phyloP scores from a whole-genome alignment of 2,797 vertebrate genomes.

The Pteronotus mesoamericanus region DNA sequence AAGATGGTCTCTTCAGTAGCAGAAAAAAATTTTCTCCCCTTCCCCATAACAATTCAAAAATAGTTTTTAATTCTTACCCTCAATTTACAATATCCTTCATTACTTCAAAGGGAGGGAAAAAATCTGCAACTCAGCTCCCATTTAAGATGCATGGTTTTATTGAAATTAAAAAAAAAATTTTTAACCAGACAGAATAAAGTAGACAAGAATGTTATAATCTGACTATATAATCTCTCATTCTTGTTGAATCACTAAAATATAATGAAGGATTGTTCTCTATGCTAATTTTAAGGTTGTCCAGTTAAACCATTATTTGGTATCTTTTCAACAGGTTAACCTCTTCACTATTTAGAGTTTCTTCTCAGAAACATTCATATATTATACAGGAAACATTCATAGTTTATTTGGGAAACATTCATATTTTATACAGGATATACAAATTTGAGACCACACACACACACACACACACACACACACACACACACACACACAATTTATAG shows the following conservation, averaged over 20 bases:
- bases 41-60: neutral
- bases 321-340: slow-evolving; percentile 79
- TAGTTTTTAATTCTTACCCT: neutral
- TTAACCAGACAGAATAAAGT: slow-evolving; percentile 77
- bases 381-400: slow-evolving; percentile 71
- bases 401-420: slow-evolving; percentile 75
- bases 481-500: slow-evolving; percentile 71
- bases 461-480: slow-evolving; percentile 71
- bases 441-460: slow-evolving; percentile 77
- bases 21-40: neutral
- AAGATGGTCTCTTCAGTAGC: neutral
- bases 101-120: neutral
- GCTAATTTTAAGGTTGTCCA: slow-evolving; percentile 82
- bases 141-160: slow-evolving; percentile 85
- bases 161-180: slow-evolving; percentile 69
- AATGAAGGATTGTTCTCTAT: slow-evolving; percentile 77
- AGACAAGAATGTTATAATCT: slow-evolving; percentile 82
- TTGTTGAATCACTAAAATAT: slow-evolving; percentile 76
- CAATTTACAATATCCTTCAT: neutral
- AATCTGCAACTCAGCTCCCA: slow-evolving; percentile 14
- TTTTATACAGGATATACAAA: slow-evolving; percentile 86
- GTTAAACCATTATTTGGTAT: slow-evolving; percentile 80
- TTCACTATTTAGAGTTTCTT: slow-evolving; percentile 87
- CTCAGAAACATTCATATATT: slow-evolving; percentile 83
- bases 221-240: slow-evolving; percentile 81